Conservation (phyloP, 1,140 invertebrate species). For the Rhopalosiphum padi region DNA sequence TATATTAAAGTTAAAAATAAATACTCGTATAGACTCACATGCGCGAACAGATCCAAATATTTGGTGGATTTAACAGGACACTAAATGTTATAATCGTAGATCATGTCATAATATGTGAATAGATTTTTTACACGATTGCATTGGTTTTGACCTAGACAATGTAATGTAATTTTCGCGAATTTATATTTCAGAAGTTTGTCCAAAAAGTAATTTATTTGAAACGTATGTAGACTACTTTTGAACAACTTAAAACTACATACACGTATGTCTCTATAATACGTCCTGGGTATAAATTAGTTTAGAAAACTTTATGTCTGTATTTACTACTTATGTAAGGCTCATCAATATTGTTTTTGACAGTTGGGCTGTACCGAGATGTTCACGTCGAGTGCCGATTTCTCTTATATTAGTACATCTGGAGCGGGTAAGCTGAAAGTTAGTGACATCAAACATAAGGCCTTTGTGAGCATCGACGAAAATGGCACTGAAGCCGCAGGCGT, state of each 20-base stretch:
- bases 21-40: no score
- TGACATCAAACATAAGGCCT: background rate
- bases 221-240: background rate
- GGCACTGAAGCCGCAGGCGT: background rate
- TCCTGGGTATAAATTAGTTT: background rate
- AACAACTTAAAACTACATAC: background rate
- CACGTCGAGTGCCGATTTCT: background rate
- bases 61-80: no score
- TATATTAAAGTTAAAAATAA: no score
- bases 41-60: no score
- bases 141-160: background rate
- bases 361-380: constrained; percentile 14
- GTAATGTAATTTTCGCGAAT: background rate
- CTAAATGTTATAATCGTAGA: no score
- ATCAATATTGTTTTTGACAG: constrained; percentile 25
- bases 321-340: background rate
- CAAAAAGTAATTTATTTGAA: constrained; percentile 14
- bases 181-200: background rate
- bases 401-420: background rate
- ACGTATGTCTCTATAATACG: background rate
- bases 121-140: background rate
- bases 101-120: no score
- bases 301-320: background rate
- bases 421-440: background rate
- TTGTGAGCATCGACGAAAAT: background rate